A percentile compares a stretch with the other conserved stretches of the same genome.
Evolutionary conservation across 2,797 vertebrate species (phyloP).

Genomic region (Petrocephalus schoutedeni): DNA sequence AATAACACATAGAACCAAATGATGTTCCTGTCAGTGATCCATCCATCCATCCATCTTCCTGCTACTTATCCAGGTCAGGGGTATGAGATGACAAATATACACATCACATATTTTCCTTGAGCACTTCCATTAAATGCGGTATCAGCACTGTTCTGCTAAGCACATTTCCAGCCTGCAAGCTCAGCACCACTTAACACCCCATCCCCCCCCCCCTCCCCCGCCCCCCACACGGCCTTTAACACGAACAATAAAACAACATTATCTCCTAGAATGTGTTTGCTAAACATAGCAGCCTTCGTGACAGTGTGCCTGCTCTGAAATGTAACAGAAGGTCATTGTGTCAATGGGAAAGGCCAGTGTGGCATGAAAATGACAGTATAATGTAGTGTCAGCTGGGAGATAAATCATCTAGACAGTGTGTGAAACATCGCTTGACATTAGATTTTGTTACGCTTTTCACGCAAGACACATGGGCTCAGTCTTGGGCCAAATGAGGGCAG

Average conservation of each 20-base stretch:
- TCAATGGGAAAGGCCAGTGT: not conserved
- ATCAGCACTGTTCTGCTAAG: conserved; percentile 6
- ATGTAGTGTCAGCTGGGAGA: not conserved
- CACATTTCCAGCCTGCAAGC: not conserved
- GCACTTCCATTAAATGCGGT: not conserved
- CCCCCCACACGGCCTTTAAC: not conserved
- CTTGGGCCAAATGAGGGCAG: not conserved
- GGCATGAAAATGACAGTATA: not conserved
- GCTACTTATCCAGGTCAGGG: not conserved
- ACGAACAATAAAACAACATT: not conserved
- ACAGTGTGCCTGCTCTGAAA: not conserved
- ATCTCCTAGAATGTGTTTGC: not conserved
- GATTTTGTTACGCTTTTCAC: not conserved
- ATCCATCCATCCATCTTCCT: not conserved
- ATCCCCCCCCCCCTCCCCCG: not conserved
- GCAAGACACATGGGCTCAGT: not conserved
- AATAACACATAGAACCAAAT: not conserved
- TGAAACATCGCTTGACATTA: not conserved
- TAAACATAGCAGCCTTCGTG: not conserved
- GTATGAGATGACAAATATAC: not conserved
- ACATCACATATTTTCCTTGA: not conserved
- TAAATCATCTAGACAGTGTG: not conserved
- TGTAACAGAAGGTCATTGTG: not conserved
- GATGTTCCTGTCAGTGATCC: not conserved
- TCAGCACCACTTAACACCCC: not conserved